Percentiles rank a stretch among this genome's conserved stretches.
Evolutionary conservation across 92 coral and sea anemone species (phyloP).

Genomic region (Diadumene lineata): DNA sequence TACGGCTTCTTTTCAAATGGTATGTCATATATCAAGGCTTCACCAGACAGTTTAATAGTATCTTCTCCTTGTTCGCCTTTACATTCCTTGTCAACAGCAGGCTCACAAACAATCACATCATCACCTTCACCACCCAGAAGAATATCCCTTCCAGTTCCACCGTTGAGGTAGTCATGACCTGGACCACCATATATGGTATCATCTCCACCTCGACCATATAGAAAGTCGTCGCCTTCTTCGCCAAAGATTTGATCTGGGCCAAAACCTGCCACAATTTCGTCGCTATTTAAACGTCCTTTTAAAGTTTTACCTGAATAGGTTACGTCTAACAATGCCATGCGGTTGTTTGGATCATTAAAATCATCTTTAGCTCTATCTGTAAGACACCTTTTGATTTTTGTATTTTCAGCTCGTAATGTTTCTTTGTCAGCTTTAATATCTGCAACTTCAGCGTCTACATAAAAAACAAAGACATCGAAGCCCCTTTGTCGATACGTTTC

Average conservation of each 20-base stretch:
- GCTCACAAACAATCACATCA: slow-evolving; percentile 15
- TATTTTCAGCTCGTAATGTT: slow-evolving; percentile 9
- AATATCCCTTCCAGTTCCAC: slow-evolving; percentile 34
- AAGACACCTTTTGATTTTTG: slow-evolving; percentile 1
- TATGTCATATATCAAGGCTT: slow-evolving; percentile 10
- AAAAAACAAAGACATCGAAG: slow-evolving; percentile 12
- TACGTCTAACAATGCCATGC: slow-evolving; percentile 24
- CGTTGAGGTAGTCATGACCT: slow-evolving; percentile 35
- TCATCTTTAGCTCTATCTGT: slow-evolving; percentile 14
- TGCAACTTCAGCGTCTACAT: slow-evolving; percentile 30
- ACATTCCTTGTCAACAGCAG: slow-evolving; percentile 4
- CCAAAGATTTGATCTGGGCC: slow-evolving; percentile 34
- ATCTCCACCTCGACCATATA: slow-evolving; percentile 38
- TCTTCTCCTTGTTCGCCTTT: slow-evolving; percentile 21
- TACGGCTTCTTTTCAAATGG: not conserved
- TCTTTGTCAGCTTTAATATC: not conserved
- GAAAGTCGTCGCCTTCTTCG: slow-evolving; percentile 27
- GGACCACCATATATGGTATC: slow-evolving; percentile 37
- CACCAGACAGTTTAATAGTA: slow-evolving; percentile 9
- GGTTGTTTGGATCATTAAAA: not conserved
- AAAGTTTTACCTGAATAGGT: slow-evolving; percentile 12
- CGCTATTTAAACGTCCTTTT: not conserved
- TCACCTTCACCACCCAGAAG: slow-evolving; percentile 30
- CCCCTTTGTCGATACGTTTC: slow-evolving; percentile 7
- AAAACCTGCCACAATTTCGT: slow-evolving; percentile 36